Conservation (phyloP, 2,797 vertebrate species). For the Xiphophorus birchmanni region DNA sequence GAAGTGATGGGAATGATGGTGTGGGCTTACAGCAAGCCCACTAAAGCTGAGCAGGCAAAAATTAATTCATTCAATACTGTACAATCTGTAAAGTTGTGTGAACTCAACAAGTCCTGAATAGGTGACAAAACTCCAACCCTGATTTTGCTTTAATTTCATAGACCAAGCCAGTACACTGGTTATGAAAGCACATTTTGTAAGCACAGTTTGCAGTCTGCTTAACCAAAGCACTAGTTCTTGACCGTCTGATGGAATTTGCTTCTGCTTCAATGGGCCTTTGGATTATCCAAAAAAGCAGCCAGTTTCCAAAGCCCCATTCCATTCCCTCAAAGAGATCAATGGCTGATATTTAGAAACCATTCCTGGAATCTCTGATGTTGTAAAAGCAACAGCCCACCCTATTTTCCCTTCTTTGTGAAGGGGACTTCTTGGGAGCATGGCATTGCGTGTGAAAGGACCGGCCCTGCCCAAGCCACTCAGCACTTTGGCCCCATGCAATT, state of each 20-base stretch:
- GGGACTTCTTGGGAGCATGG: conserved; percentile 62
- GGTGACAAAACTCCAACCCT: background rate
- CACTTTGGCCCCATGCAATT: conserved; percentile 69
- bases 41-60: background rate
- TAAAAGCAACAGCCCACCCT: conserved; percentile 56
- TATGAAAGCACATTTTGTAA: conserved; percentile 36
- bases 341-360: conserved; percentile 62
- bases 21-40: background rate
- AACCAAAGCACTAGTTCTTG: conserved; percentile 18
- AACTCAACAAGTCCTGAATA: background rate
- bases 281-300: conserved; percentile 36
- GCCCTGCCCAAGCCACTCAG: conserved; percentile 72
- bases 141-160: conserved; percentile 9
- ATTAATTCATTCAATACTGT: background rate
- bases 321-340: conserved; percentile 70
- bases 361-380: conserved; percentile 58
- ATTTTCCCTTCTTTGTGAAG: conserved; percentile 46
- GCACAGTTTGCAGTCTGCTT: conserved; percentile 21
- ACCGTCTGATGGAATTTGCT: conserved; percentile 16
- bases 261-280: conserved; percentile 16
- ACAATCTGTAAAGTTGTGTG: background rate
- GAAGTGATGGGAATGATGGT: background rate
- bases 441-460: conserved; percentile 80
- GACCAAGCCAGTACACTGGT: conserved; percentile 3
- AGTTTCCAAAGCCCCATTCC: conserved; percentile 40